phyloP scores from a whole-genome alignment of 2,888 invertebrate species.

The Tanypteryx hageni region DNA sequence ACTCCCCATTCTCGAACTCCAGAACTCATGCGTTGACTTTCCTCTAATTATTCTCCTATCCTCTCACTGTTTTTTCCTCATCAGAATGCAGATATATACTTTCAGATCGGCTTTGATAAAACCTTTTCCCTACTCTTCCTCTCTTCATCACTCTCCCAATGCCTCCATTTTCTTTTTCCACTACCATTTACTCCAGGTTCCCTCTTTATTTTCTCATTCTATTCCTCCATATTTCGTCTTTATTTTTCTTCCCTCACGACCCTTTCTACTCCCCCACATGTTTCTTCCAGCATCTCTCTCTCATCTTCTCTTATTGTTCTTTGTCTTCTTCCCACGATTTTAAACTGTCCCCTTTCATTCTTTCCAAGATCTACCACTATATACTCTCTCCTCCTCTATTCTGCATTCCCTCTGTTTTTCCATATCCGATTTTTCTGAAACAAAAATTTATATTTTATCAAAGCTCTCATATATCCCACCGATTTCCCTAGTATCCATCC shows the following conservation, averaged over 20 bases:
- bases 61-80: neutral
- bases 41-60: neutral
- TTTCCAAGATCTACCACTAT: no score
- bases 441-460: no score
- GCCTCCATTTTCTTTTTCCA: neutral
- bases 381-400: no score
- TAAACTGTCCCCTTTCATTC: no score
- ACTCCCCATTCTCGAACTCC: neutral
- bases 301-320: neutral
- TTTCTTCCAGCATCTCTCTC: neutral
- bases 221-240: neutral
- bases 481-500: no score
- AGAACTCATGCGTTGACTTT: neutral
- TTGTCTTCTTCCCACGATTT: neutral
- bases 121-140: neutral
- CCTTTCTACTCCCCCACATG: neutral
- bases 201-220: neutral
- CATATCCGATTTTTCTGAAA: no score
- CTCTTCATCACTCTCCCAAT: neutral
- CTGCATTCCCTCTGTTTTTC: no score
- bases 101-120: neutral
- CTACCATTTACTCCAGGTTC: neutral
- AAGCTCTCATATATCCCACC: no score
- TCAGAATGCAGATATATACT: neutral
- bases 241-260: neutral